Percentiles rank a stretch among this genome's conserved stretches.
Evolutionary conservation across 2,113 vertebrate genomes (phyloP).

Genomic region (Epinephelus fuscoguttatus): DNA sequence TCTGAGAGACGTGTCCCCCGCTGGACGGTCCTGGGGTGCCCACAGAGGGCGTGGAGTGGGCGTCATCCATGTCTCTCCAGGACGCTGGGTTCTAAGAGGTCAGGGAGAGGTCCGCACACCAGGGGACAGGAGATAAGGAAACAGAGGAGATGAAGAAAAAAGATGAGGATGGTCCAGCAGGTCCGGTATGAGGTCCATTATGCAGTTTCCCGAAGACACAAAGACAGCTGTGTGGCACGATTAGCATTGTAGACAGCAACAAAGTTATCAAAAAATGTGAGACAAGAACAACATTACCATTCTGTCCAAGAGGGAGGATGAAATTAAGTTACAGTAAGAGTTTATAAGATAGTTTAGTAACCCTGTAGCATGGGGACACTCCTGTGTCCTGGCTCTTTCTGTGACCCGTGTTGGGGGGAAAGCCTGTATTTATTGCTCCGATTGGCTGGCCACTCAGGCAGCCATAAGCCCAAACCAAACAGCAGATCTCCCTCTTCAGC

Average conservation of each 20-base stretch:
- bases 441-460: slow-evolving; percentile 45
- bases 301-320: slow-evolving; percentile 13
- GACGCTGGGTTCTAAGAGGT: slow-evolving; percentile 89
- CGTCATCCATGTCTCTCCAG: slow-evolving; percentile 94
- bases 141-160: slow-evolving; percentile 15
- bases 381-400: slow-evolving; percentile 24
- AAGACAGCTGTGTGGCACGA: slow-evolving; percentile 12
- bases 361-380: slow-evolving; percentile 25
- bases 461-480: slow-evolving; percentile 65
- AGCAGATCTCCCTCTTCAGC: slow-evolving; percentile 82
- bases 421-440: slow-evolving; percentile 73
- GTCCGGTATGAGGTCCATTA: slow-evolving; percentile 40
- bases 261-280: slow-evolving; percentile 2
- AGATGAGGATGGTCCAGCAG: slow-evolving; percentile 33
- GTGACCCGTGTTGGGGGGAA: neutral
- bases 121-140: slow-evolving; percentile 52
- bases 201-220: slow-evolving; percentile 42
- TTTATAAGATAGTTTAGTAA: neutral
- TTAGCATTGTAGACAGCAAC: slow-evolving; percentile 32
- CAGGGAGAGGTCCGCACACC: slow-evolving; percentile 58
- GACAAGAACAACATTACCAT: slow-evolving; percentile 46
- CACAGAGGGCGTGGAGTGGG: slow-evolving; percentile 94
- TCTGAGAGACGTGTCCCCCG: slow-evolving; percentile 95
- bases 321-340: slow-evolving; percentile 8
- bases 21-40: slow-evolving; percentile 97